Base-by-base conservation (phyloP, 1,140 invertebrate species). In the Sycobia sp. region DNA sequence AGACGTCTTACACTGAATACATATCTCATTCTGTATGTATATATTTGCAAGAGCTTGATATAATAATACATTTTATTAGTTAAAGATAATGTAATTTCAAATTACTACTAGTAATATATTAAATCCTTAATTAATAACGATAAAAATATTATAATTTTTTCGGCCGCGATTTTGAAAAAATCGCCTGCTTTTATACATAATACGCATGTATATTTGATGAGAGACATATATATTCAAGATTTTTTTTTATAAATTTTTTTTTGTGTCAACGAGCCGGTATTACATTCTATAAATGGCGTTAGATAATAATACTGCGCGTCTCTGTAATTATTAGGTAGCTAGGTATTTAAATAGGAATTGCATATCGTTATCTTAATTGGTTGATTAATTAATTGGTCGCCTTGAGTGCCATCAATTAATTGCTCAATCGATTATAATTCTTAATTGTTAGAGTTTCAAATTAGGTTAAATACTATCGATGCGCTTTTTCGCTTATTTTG, bases 1-100 rank as follows among this genome's bases (percentile, higher is more conserved):
- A 49, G 56, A 66, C 29, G 11, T 64, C 62, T 69, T 67, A 67
- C n/a, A n/a, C 50, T 63, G 66, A n/a, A 76, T 76, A 79, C 79
- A 81, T 81, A 81, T 81, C 76, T 71, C 71, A 67, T 67, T 75
- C 71, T 80, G 72, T 80, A 72, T 81, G 76, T 81, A 81, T 79
- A 80, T 81, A 81, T 76, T 78, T 80, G 76, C 74, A 78, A 72
- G 70, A 70, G 66, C 65, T 70, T 70, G 58, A 71, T n/a, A n/a
- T n/a, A n/a, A n/a, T 51, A 69, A 72, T 72, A 74, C 67, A 67
- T 65, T 73, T 73, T 71, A 71, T 74, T 68, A 51, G 75, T 73
- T 69, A 68, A 76, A n/a, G n/a, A 57, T 71, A 75, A 68, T 76
- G 71, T 79, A 74, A 72, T 67, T 57, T 43, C 36, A 27, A 57